Percentiles rank a stretch among this genome's conserved stretches.
phyloP scores from a whole-genome alignment of 2,113 vertebrate genomes.

The Mellivora capensis region DNA sequence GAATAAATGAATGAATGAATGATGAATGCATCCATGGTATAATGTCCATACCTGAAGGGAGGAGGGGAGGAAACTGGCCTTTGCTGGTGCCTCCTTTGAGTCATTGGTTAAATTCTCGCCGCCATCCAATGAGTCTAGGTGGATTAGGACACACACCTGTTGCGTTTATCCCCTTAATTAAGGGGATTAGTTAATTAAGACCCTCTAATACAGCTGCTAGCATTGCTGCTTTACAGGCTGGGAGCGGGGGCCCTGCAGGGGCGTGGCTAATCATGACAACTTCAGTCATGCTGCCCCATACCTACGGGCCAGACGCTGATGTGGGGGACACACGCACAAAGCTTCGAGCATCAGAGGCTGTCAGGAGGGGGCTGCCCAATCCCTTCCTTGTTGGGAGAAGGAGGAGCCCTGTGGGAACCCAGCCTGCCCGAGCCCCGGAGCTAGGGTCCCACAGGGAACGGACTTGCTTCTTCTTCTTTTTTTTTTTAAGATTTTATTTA shows the following conservation, averaged over 20 bases:
- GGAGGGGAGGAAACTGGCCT: not conserved
- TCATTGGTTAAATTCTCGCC: not conserved
- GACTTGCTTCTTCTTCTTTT: too few species aligned
- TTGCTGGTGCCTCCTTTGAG: not conserved
- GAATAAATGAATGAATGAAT: not conserved
- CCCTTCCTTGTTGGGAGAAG: not conserved
- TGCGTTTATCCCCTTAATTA: not conserved
- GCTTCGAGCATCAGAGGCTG: not conserved
- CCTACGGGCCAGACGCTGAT: not conserved
- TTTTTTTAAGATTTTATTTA: too few species aligned
- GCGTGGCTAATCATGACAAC: not conserved
- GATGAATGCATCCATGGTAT: not conserved
- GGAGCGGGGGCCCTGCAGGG: not conserved
- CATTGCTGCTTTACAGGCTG: not conserved
- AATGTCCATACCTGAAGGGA: not conserved
- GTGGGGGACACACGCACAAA: not conserved
- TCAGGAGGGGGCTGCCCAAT: not conserved
- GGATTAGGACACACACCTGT: not conserved
- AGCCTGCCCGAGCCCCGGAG: not conserved
- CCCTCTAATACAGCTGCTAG: not conserved
- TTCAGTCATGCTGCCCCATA: not conserved
- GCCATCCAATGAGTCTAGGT: not conserved
- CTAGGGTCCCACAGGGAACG: not conserved
- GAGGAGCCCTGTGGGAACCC: not conserved
- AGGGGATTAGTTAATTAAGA: too few species aligned